Percentiles rank a stretch among this genome's conserved stretches.
phyloP scores from a whole-genome alignment of 2,113 vertebrate genomes.

The Apodemus sylvaticus region DNA sequence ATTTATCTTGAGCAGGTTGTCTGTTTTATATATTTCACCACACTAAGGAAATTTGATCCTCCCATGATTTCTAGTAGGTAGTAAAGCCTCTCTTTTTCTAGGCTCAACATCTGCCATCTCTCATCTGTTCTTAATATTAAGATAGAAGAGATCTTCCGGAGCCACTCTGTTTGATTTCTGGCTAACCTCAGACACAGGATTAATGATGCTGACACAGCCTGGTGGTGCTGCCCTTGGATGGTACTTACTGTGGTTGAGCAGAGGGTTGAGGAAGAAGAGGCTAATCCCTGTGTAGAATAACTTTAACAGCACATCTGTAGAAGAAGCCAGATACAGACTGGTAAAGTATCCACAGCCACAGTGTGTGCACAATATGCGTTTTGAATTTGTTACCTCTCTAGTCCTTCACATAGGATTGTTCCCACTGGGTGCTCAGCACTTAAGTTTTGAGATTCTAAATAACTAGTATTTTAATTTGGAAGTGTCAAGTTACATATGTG shows the following conservation, averaged over 20 bases:
- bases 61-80: not conserved
- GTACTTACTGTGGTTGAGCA: not conserved
- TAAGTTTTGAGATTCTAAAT: not conserved
- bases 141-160: not conserved
- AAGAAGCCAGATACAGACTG: not conserved
- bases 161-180: not conserved
- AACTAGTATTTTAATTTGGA: conserved; percentile 5
- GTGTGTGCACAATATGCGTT: not conserved
- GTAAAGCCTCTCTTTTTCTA: not conserved
- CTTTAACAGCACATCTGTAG: not conserved
- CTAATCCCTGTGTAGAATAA: not conserved
- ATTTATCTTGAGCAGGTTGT: not conserved
- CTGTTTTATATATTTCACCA: not conserved
- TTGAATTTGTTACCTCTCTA: not conserved
- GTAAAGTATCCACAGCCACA: not conserved
- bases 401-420: not conserved
- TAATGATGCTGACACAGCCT: not conserved
- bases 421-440: not conserved
- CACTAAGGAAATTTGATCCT: not conserved
- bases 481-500: not conserved
- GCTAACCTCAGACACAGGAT: not conserved
- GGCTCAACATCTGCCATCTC: not conserved
- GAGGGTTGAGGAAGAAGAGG: not conserved
- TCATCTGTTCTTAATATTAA: not conserved
- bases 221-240: not conserved